Conservation (phyloP, 1,140 invertebrate genomes). For the Mercenaria mercenaria region DNA sequence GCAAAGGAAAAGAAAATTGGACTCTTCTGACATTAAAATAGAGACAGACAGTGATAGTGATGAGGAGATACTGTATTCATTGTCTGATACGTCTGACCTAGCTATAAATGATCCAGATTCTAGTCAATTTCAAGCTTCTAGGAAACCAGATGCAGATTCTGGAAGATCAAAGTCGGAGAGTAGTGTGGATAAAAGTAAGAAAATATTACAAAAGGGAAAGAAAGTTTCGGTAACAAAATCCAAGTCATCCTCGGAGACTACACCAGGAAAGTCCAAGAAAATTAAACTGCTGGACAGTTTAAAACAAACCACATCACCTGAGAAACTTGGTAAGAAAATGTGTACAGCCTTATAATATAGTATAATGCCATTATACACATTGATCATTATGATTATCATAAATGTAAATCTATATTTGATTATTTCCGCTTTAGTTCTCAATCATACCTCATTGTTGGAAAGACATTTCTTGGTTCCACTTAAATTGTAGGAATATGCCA, state of each 20-base stretch:
- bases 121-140: background rate
- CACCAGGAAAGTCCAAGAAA: conserved; percentile 5
- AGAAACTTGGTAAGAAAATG: background rate
- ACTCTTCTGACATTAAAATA: background rate
- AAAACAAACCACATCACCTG: background rate
- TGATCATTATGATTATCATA: too few relatives aligned
- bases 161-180: conserved; percentile 11
- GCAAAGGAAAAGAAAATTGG: background rate
- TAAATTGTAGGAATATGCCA: too few relatives aligned
- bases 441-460: too few relatives aligned
- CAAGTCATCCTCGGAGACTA: background rate
- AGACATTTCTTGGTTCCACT: too few relatives aligned
- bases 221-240: background rate
- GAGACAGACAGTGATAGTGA: conserved; percentile 61
- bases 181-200: background rate
- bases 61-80: conserved; percentile 71
- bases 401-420: too few relatives aligned
- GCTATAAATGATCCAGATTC: conserved; percentile 35
- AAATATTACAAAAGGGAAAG: background rate
- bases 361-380: too few relatives aligned
- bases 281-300: conserved; percentile 47
- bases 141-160: conserved; percentile 13
- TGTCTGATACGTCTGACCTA: conserved; percentile 40
- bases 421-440: too few relatives aligned
- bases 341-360: too few relatives aligned